Base-by-base conservation (phyloP, 2,888 invertebrate species). In the Priocnemis perturbator region DNA sequence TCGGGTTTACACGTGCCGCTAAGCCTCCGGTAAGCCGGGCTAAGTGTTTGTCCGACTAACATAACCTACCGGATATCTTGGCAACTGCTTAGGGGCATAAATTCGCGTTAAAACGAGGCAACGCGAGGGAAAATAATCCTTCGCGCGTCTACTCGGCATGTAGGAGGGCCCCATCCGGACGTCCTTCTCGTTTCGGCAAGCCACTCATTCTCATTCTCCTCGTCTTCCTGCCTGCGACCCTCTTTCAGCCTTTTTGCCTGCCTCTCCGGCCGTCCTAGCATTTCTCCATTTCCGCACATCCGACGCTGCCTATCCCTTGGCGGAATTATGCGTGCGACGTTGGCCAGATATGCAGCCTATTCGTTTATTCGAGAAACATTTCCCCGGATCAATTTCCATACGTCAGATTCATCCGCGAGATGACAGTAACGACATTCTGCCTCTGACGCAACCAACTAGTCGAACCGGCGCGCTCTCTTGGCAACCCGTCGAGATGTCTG, bases 31-130 rank as follows among this genome's bases (percentile, higher is more conserved):
- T 58, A 64, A 61, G 71, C 65, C 62, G 61, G 59, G 59, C 70
- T 68, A 76, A 77, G 73, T 75, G 79, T 79, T 79, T 76, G 77
- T 72, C 70, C 65, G 71, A 69, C 67, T 62, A 69, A 67, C 68
- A 69, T 68, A 60, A 60, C 58, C 50, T 20, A 47, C 26, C 55
- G 60, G 60, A 56, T 52, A 67, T 62, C 52, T 69, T 64, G 74
- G 75, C 69, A 64, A 71, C 67, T 62, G 68, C 61, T 53, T 37
- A 21, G 56, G 64, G 57, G 62, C 60, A 69, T 72, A 72, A 71
- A 74, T 71, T 64, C 68, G 44, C 56, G 64, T n/a, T 63, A 47
- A 23, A 65, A 63, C 63, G 52, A 52, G 61, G 17, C 19, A 9
- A 37, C 52, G 52, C 30, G 50, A 72, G 62, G 62, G 62, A 74